Base-by-base conservation (phyloP, 2,113 vertebrate species). In the Neotoma lepida region DNA sequence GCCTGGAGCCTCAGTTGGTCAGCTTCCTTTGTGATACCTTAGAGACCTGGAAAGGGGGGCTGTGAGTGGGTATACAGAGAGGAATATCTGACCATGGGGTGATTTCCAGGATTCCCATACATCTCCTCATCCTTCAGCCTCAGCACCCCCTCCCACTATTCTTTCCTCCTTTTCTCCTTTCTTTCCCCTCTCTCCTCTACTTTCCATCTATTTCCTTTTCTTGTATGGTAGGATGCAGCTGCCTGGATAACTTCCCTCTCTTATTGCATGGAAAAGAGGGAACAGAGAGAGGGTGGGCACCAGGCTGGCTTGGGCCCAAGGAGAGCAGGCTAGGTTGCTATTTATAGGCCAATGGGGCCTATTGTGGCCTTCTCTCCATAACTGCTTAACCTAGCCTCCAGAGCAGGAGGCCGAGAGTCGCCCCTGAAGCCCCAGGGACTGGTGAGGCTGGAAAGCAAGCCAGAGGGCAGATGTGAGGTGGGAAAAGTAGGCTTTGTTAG, bases 151-250 rank as follows among this genome's bases (percentile, higher is more conserved):
- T 44, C 68, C 78, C 54, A 49, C n/a, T 78, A 58, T 86, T 96
- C 49, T 92, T 94, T 95, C 76, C 76, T 90, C 63, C 76, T 39
- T 90, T 86, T 39, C 9, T 51, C 10, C 46, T 86, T 87, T 61
- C 84, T 89, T 90, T 90, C 66, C 22, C 73, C 26, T 78, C 56
- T 90, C 46, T 96, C 86, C 49, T 92, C 93, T 51, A 86, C 63
- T 64, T 95, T 95, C 58, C 28, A 22, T 96, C 92, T 82, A 95
- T 96, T 95, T 95, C 89, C 94, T 96, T 20, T 85, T 85, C 96
- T 96, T 95, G 86, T 94, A 94, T 95, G 76, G 91, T 94, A 96
- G 95, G 92, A 97, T 93, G 88, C 95, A 97, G 96, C 97, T 97
- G 96, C 97, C 88, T 84, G 51, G 49, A 92, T 95, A 84, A 96